Evolutionary conservation across 2,797 vertebrate genomes (phyloP).

Genomic region (Atherinosoma microstoma): DNA sequence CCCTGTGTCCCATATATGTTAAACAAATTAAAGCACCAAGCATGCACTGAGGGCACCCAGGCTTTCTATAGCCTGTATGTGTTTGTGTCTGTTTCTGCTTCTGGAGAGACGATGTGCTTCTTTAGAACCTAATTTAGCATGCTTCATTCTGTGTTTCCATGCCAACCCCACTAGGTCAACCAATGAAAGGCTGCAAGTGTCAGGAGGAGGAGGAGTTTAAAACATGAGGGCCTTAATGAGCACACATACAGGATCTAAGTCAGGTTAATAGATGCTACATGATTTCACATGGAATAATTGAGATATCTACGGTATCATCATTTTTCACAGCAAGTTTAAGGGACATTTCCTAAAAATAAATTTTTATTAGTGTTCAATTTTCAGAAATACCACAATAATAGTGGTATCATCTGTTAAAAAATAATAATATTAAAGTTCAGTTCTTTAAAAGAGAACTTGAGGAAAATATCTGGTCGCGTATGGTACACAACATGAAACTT

Average conservation of each 20-base stretch:
- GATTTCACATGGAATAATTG: not conserved
- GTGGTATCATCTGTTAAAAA: not conserved
- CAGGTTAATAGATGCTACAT: conserved; percentile 7
- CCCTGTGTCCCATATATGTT: conserved; percentile 45
- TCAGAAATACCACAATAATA: not conserved
- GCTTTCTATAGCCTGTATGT: conserved; percentile 42
- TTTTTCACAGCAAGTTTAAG: not conserved
- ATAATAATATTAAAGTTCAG: not conserved
- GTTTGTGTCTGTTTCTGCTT: conserved; percentile 72
- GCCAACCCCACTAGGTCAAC: conserved; percentile 85
- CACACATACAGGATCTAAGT: conserved; percentile 39
- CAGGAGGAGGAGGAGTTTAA: conserved; percentile 66
- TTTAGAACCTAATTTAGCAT: conserved; percentile 81
- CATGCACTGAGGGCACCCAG: conserved; percentile 46
- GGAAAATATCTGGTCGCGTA: not conserved
- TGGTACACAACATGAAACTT: not conserved
- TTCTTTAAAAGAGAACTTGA: not conserved
- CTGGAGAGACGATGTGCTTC: conserved; percentile 69
- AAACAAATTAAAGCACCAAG: conserved; percentile 49
- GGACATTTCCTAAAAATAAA: not conserved
- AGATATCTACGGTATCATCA: not conserved
- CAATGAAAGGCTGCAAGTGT: conserved; percentile 69
- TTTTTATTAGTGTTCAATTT: not conserved
- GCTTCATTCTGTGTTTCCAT: conserved; percentile 83
- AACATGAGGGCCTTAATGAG: conserved; percentile 64